These are phyloP conservation scores for Gambusia yucatana DNA, from an alignment of 2,797 vertebrate species.

Conservation along the genomic window DNA sequence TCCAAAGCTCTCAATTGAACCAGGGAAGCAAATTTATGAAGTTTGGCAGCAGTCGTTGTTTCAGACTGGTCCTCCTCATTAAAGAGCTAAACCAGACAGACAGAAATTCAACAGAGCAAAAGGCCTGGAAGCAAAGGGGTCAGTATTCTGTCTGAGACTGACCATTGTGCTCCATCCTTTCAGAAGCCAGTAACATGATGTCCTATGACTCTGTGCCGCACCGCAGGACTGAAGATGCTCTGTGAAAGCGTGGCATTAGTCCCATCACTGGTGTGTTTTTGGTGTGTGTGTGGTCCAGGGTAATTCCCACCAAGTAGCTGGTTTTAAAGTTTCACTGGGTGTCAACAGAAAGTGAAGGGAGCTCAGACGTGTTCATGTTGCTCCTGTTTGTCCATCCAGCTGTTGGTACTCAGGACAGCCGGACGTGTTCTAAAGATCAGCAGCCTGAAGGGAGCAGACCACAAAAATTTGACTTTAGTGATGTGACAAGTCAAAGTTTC, in stretches of 20 bases:
- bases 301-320: slow-evolving; percentile 27
- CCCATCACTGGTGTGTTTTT: slow-evolving; percentile 38
- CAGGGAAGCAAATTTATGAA: slow-evolving; percentile 1
- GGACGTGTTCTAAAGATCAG: not conserved
- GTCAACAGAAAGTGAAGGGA: slow-evolving; percentile 17
- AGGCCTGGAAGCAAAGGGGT: slow-evolving; percentile 41
- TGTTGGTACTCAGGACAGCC: not conserved
- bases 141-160: slow-evolving; percentile 30
- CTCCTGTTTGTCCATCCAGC: slow-evolving; percentile 13
- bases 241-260: slow-evolving; percentile 52
- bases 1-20: not conserved
- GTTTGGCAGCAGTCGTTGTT: not conserved
- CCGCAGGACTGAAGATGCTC: slow-evolving; percentile 46
- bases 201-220: slow-evolving; percentile 35
- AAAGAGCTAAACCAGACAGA: slow-evolving; percentile 26
- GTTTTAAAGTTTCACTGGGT: slow-evolving; percentile 8
- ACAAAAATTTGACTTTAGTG: not conserved
- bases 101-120: slow-evolving; percentile 33
- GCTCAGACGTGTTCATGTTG: slow-evolving; percentile 1
- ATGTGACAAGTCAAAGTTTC: not conserved
- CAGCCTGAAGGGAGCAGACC: not conserved
- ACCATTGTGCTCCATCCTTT: slow-evolving; percentile 38
- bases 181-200: slow-evolving; percentile 35
- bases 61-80: slow-evolving; percentile 26
- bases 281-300: slow-evolving; percentile 52